Evolutionary conservation across 1,140 invertebrate genomes (phyloP), one percentile per base, ranked within the genome.

Genomic region (Stegodyphus dumicola): DNA sequence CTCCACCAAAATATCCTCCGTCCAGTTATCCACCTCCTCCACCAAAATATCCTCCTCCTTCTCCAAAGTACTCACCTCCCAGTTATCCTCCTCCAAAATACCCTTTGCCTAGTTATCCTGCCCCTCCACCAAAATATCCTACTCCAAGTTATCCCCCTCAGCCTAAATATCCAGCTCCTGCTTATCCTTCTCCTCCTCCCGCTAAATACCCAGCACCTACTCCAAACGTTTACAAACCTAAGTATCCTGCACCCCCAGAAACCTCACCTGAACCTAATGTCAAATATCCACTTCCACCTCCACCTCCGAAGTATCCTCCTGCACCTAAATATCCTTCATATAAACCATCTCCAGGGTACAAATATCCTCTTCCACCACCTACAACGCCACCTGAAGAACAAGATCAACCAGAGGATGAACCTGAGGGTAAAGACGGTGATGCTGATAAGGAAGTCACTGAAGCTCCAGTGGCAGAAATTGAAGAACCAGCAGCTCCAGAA

Each of bases 321-420:
- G 10, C 64, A 56, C 73, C 80, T 10, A 53, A 84, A 5, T 84
- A 84, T 56, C 51, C 80, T 1, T 18, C 51, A 13, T 76, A 84
- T 6, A 69, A 67, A 2, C 80, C 71, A 6, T 84, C 80, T 6
- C 80, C 80, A 56, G 80, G 73, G n/a, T 84, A 84, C 13, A 67
- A 54, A n/a, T 84, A 84, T 13, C 80, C 80, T 9, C 51, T 84
- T n/a, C 78, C 80, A 53, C 71, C 71, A 10, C 18, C 80, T 33
- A 76, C 80, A 4, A 13, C 52, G 48, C 60, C 80, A n/a, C 65
- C 80, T 56, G 71, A 71, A 13, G 60, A 51, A 15, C 71, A 84
- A 53, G 80, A 81, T 10, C 9, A 13, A n/a, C 65, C 65, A 60
- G 56, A 60, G 15, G 56, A 60, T 6, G 65, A 67, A 5, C 7